phyloP scores from a whole-genome alignment of 2,113 vertebrate genomes.

The Campylorhamphus procurvoides region DNA sequence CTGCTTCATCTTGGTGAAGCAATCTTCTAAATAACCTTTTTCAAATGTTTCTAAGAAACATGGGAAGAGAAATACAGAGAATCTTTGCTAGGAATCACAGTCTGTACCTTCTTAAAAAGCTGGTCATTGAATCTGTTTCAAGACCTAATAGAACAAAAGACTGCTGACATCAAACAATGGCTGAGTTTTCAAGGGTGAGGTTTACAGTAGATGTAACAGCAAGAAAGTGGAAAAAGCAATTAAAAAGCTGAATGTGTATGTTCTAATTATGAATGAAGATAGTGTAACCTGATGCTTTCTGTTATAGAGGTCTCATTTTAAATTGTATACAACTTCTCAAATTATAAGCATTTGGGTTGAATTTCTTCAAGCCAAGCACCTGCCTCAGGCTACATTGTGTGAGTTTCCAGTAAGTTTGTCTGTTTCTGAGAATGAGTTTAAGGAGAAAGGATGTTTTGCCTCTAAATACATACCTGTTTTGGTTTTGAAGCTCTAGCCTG shows the following conservation, averaged over 20 bases:
- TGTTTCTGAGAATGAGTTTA: background rate
- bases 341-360: background rate
- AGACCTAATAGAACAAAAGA: background rate
- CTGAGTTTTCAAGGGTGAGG: background rate
- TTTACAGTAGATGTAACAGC: background rate
- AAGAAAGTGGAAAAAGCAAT: background rate
- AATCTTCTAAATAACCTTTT: background rate
- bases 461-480: background rate
- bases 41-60: background rate
- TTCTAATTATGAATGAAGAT: background rate
- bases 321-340: background rate
- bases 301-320: background rate
- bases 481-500: background rate
- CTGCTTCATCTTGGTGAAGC: background rate
- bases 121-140: background rate
- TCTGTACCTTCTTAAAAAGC: background rate
- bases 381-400: background rate
- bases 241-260: background rate
- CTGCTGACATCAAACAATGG: background rate
- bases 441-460: background rate
- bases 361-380: background rate
- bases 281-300: background rate
- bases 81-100: background rate
- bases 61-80: background rate
- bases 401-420: background rate